Base-by-base conservation (phyloP, 2,797 vertebrate species). In the Xerus rutilus region DNA sequence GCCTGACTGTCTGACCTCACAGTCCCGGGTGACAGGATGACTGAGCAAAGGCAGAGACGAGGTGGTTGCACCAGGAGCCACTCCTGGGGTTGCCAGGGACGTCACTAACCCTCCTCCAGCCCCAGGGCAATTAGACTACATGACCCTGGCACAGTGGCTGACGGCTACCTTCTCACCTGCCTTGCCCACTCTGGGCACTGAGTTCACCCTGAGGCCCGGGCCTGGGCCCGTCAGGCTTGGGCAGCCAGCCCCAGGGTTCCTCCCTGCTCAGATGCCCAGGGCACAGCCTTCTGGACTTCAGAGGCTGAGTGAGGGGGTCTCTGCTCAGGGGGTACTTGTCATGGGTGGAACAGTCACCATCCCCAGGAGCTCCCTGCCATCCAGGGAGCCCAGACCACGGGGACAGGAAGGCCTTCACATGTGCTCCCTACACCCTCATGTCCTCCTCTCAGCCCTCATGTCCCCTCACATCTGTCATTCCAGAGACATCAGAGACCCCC, bases 161-260 rank as follows among this genome's bases (percentile, higher is more conserved):
- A 43, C 64, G 5, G 39, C 15, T 0, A 15, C 47, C 12, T 14
- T 0, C 12, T 0, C 9, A n/a, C 12, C 23, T 0, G 4, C 0
- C 57, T 23, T 4, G 21, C 52, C 8, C 8, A 1, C n/a, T 3
- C 23, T 17, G 43, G 39, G 81, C 67, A 62, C 65, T 0, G 54
- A 81, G 94, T 17, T 32, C 79, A 54, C 54, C 0, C 13, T 30
- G 39, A 78, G 32, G 45, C 67, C 72, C 2, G 28, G 59, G 28
- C 62, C 64, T 8, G 65, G 86, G 25, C 4, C 5, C 89, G 1
- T 17, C 20, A n/a, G 67, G 23, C 86, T 35, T 8, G 0, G 78
- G 30, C 45, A 11, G 49, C 45, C 54, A 21, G 49, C 45, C 39
- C 25, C 23, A 32, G 52, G 23, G 17, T 30, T 12, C 72, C 8